Conservation (phyloP, 2,888 invertebrate species). For the Argyresthia goedartella region DNA sequence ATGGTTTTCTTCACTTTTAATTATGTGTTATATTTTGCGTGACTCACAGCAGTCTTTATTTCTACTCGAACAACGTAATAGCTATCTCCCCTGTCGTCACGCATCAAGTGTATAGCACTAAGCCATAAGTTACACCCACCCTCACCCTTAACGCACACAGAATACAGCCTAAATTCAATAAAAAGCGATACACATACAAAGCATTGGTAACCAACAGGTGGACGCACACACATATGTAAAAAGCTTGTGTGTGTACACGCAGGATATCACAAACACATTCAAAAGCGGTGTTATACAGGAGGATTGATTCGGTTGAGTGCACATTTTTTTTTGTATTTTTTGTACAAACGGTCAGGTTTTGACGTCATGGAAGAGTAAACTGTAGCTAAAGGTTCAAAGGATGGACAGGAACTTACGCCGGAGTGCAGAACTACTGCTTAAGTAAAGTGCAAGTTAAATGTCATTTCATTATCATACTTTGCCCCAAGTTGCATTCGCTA, state of each 20-base stretch:
- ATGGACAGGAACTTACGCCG: no score
- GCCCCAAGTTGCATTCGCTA: no score
- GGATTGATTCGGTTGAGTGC: conserved; percentile 11
- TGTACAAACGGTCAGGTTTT: no score
- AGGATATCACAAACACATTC: conserved; percentile 14
- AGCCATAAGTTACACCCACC: neutral
- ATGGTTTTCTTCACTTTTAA: no score
- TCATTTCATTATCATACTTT: no score
- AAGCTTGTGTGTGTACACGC: neutral
- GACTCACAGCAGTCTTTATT: no score
- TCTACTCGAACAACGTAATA: no score
- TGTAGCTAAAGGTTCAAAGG: no score
- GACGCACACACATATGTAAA: neutral
- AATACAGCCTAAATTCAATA: neutral
- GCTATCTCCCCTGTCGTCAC: neutral
- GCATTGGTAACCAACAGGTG: neutral
- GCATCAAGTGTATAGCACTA: neutral
- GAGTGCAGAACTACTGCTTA: no score
- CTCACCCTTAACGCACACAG: neutral
- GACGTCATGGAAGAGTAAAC: no score
- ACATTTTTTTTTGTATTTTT: neutral
- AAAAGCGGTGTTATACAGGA: conserved; percentile 18
- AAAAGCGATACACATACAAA: neutral
- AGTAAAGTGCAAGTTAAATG: no score
- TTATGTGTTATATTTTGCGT: no score